phyloP scores from a whole-genome alignment of 2,888 invertebrate genomes.

The Orchestes rusci region DNA sequence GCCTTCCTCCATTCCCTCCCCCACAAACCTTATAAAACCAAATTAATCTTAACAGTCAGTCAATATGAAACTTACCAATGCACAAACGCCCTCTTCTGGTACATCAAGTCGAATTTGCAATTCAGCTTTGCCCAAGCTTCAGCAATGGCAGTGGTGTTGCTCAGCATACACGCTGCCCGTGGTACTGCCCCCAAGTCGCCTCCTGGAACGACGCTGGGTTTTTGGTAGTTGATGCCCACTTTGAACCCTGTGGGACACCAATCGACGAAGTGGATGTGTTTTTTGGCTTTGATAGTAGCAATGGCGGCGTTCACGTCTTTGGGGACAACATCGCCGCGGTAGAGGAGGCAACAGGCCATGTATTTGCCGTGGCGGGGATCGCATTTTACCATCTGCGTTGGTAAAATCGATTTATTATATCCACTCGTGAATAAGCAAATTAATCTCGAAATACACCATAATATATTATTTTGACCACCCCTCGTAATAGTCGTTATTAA shows the following conservation, averaged over 20 bases:
- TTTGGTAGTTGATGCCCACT: conserved; percentile 68
- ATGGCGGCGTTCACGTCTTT: conserved; percentile 69
- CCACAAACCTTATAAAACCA: too few species aligned
- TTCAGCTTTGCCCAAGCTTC: conserved; percentile 73
- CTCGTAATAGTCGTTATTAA: too few species aligned
- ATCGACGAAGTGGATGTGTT: conserved; percentile 66
- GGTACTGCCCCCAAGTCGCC: conserved; percentile 64
- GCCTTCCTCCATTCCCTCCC: conserved; percentile 65
- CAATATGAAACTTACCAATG: too few species aligned
- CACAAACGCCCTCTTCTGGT: conserved; percentile 75
- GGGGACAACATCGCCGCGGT: conserved; percentile 54
- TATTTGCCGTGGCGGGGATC: conserved; percentile 64
- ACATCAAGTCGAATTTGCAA: conserved; percentile 76
- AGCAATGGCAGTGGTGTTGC: conserved; percentile 74
- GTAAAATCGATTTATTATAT: too few species aligned
- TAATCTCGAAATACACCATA: too few species aligned
- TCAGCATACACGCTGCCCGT: conserved; percentile 76
- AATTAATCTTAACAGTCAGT: too few species aligned
- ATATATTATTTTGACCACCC: too few species aligned
- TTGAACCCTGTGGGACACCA: conserved; percentile 39
- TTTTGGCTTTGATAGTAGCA: conserved; percentile 61
- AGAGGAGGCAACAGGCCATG: conserved; percentile 68
- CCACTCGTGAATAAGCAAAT: too few species aligned
- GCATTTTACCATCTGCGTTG: conserved; percentile 76
- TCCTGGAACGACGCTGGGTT: conserved; percentile 67